phyloP scores from a whole-genome alignment of 1,140 invertebrate genomes.

The Achroia grisella region DNA sequence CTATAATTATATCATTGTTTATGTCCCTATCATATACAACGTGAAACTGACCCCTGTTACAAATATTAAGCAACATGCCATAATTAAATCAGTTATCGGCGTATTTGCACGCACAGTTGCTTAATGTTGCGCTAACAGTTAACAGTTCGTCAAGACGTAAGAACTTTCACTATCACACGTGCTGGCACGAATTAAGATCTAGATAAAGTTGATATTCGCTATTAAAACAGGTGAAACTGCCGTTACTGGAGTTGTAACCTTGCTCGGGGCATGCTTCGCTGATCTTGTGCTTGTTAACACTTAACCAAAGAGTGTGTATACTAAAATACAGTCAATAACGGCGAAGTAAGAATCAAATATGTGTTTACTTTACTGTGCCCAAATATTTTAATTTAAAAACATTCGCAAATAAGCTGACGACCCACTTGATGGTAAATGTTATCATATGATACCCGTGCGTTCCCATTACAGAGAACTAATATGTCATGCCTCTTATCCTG shows the following conservation, averaged over 20 bases:
- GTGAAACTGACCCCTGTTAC: constrained; percentile 1
- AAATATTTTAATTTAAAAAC: too few relatives aligned
- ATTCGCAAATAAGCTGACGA: too few relatives aligned
- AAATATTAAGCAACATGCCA: constrained; percentile 4
- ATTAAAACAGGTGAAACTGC: constrained; percentile 36
- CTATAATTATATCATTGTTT: too few relatives aligned
- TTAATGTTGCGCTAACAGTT: constrained; percentile 13
- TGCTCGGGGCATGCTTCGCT: constrained; percentile 30
- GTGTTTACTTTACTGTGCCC: too few relatives aligned
- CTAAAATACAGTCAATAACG: too few relatives aligned
- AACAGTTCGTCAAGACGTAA: constrained; percentile 1
- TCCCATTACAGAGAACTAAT: too few relatives aligned
- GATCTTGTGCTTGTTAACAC: constrained; percentile 4
- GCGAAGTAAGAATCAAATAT: too few relatives aligned
- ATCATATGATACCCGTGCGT: too few relatives aligned
- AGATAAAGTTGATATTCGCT: constrained; percentile 22
- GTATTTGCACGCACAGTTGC: constrained; percentile 33
- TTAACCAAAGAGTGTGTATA: not conserved
- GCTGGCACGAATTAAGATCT: constrained; percentile 18
- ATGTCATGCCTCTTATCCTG: too few relatives aligned
- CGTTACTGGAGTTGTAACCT: constrained; percentile 27
- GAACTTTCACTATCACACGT: constrained; percentile 27
- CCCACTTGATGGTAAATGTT: too few relatives aligned
- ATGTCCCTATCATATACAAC: not conserved
- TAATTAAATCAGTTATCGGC: constrained; percentile 35